Conservation (phyloP, 2,888 invertebrate species). For the Dynastes tityus region DNA sequence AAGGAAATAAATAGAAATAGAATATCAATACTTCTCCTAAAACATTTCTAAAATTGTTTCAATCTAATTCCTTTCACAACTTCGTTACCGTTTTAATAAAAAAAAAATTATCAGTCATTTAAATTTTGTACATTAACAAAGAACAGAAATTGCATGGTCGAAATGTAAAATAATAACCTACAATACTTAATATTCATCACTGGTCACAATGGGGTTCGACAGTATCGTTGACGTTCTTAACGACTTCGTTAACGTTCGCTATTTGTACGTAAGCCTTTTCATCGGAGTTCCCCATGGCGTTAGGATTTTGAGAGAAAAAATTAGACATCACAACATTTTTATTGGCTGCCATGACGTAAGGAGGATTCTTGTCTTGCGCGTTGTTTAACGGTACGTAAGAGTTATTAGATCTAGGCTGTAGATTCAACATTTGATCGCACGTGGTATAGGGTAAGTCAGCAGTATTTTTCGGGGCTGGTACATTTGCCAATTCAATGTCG, state of each 20-base stretch:
- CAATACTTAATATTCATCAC: background rate
- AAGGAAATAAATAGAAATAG: too few species aligned
- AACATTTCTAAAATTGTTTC: background rate
- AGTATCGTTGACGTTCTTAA: background rate
- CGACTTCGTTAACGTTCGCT: background rate
- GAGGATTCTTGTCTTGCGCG: slow-evolving; percentile 54
- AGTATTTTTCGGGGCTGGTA: background rate
- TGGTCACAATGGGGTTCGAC: background rate
- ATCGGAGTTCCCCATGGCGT: background rate
- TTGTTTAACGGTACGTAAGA: slow-evolving; percentile 28
- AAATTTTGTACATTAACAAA: background rate
- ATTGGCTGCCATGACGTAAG: slow-evolving; percentile 64
- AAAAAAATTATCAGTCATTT: background rate
- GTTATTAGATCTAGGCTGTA: slow-evolving; percentile 13
- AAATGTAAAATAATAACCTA: background rate
- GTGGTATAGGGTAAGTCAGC: slow-evolving; percentile 1
- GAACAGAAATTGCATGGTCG: background rate
- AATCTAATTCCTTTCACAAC: background rate
- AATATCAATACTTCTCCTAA: background rate
- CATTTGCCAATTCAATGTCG: background rate
- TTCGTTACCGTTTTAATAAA: too few species aligned
- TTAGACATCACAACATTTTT: slow-evolving; percentile 57
- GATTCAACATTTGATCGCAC: slow-evolving; percentile 18
- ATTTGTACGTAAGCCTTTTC: slow-evolving; percentile 15
- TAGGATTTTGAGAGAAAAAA: slow-evolving; percentile 43